Conservation (phyloP, 1,140 invertebrate genomes). For the Drosophila nebulosa region DNA sequence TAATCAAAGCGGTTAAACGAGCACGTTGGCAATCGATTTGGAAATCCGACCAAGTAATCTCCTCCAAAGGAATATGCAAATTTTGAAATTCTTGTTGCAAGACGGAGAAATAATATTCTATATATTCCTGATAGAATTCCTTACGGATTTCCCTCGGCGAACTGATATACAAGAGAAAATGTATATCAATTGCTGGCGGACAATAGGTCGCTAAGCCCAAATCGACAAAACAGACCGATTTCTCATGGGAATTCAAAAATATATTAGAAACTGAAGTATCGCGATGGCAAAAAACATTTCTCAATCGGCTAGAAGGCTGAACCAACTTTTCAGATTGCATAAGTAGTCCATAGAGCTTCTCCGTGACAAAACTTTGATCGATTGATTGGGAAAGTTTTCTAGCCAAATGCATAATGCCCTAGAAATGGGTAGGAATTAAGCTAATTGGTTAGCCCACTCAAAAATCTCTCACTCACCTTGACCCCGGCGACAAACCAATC, state of each 20-base stretch:
- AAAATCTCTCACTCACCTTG: constrained; percentile 11
- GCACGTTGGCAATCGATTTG: constrained; percentile 22
- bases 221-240: constrained; percentile 83
- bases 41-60: constrained; percentile 19
- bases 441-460: neutral
- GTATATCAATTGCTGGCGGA: constrained; percentile 83
- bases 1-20: constrained; percentile 19
- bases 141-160: neutral
- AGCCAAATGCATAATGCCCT: constrained; percentile 51
- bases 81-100: constrained; percentile 8
- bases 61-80: neutral
- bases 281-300: constrained; percentile 83
- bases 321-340: constrained; percentile 41
- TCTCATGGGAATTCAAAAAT: constrained; percentile 82
- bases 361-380: constrained; percentile 46
- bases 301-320: constrained; percentile 33
- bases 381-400: constrained; percentile 33
- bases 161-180: constrained; percentile 40
- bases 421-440: neutral
- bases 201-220: constrained; percentile 83
- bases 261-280: constrained; percentile 85
- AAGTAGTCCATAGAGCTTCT: constrained; percentile 55
- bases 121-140: neutral
- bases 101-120: constrained; percentile 21
- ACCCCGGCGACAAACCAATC: constrained; percentile 31